Evolutionary conservation across 2,113 vertebrate genomes (phyloP), one percentile per base, ranked within the genome.

Genomic region (Anseranas semipalmata): DNA sequence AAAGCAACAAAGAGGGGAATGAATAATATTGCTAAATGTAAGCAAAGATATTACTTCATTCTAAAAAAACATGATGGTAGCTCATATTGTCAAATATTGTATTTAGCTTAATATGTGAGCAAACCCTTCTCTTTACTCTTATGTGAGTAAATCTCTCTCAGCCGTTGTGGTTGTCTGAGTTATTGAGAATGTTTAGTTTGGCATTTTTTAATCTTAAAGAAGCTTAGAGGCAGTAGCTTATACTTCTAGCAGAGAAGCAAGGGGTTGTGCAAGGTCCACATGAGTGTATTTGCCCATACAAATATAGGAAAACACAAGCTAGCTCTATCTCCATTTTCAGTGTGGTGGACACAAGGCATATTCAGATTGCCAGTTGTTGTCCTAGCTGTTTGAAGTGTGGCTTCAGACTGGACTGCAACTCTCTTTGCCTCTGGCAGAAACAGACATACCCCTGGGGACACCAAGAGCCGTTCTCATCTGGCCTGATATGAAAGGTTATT

Each of bases 281-380:
- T 6, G 65, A 78, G 7, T 24, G 10, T 30, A 22, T 63, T 67
- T 46, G 18, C 35, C 35, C n/a, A 12, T 4, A 6, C 7, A 83
- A 63, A 65, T 0, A 0, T 2, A 68, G 28, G 28, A 46, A 15
- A 53, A 13, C 5, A 22, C 41, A 78, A 71, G 12, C 1, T 30
- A 52, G 18, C 12, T 68, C 27, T n/a, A 39, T 32, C 43, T 71
- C 50, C 20, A 48, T 46, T 25, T 32, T 58, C 79, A 45, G 28
- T 0, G 0, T 50, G 41, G 37, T 27, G 50, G 35, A 37, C 30
- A 53, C 0, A 2, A 60, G 16, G 17, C 9, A 12, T 16, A 14
- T 45, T 66, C 65, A n/a, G 28, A 12, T 19, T 55, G 25, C 43
- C 65, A 46, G 6, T 37, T 43, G 73, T 33, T 41, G 35, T 28